These are phyloP conservation scores for Bungarus multicinctus DNA, from an alignment of 2,113 vertebrate species.

Conservation along the genomic window DNA sequence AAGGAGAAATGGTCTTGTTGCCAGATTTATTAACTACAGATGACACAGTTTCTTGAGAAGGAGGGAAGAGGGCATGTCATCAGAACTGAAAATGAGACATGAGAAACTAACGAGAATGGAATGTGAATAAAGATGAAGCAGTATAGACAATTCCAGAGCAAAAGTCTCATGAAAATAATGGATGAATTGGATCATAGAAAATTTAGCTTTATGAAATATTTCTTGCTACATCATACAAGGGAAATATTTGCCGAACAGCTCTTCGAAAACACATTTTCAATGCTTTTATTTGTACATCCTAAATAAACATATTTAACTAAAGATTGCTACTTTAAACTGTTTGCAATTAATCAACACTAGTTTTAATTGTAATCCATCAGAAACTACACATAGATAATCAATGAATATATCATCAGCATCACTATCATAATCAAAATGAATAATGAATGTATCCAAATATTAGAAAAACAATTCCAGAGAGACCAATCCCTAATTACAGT, in stretches of 20 bases:
- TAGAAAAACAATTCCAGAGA: constrained; percentile 42
- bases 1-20: background rate
- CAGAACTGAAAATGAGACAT: background rate
- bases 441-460: background rate
- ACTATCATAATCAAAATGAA: background rate
- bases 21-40: background rate
- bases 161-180: background rate
- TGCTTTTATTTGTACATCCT: background rate
- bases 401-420: background rate
- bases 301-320: background rate
- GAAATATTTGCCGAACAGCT: background rate
- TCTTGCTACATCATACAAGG: background rate
- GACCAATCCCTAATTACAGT: constrained; percentile 53
- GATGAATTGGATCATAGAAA: background rate
- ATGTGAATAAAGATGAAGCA: background rate
- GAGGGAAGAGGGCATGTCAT: background rate
- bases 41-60: background rate
- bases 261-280: background rate
- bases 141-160: background rate
- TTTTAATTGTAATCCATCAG: background rate
- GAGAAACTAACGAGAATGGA: background rate
- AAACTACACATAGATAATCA: background rate
- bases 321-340: background rate
- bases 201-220: background rate
- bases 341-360: background rate